Evolutionary conservation across 2,888 invertebrate species (phyloP).

Genomic region (Drosophila multiciliata): DNA sequence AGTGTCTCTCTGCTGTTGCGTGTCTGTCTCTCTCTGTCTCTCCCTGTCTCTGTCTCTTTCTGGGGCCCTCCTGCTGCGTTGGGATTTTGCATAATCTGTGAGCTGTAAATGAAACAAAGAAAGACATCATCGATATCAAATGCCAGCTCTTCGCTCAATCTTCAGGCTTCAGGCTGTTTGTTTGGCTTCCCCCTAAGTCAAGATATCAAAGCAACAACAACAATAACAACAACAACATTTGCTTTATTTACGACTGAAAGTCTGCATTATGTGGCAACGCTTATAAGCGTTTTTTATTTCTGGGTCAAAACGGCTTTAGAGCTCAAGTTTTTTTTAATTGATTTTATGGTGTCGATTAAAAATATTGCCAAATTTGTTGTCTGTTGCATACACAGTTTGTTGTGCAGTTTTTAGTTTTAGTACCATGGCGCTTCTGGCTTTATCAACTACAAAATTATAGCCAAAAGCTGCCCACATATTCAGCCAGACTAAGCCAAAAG

Average conservation of each 20-base stretch:
- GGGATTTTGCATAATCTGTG: constrained; percentile 70
- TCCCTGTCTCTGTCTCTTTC: constrained; percentile 16
- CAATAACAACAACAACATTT: constrained; percentile 12
- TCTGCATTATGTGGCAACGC: constrained; percentile 34
- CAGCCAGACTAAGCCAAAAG: neutral
- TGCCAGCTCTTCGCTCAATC: constrained; percentile 41
- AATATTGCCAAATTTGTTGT: constrained; percentile 38
- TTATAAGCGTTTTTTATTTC: constrained; percentile 12
- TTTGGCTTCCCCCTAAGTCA: constrained; percentile 59
- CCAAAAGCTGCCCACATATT: constrained; percentile 6
- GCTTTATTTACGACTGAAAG: constrained; percentile 15
- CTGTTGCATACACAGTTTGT: neutral
- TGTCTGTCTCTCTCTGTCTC: neutral
- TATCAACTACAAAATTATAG: constrained; percentile 21
- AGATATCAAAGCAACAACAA: constrained; percentile 18
- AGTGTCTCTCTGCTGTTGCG: neutral
- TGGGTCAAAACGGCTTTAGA: constrained; percentile 41
- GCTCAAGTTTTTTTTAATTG: constrained; percentile 53
- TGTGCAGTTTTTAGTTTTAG: neutral
- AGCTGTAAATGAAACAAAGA: constrained; percentile 76
- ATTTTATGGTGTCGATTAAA: constrained; percentile 36
- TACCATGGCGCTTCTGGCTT: constrained; percentile 13
- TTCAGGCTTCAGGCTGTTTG: constrained; percentile 33
- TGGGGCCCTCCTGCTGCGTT: constrained; percentile 61
- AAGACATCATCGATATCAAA: constrained; percentile 81